Conservation (phyloP, 1,140 invertebrate genomes). For the Drosophila equinoxialis region DNA sequence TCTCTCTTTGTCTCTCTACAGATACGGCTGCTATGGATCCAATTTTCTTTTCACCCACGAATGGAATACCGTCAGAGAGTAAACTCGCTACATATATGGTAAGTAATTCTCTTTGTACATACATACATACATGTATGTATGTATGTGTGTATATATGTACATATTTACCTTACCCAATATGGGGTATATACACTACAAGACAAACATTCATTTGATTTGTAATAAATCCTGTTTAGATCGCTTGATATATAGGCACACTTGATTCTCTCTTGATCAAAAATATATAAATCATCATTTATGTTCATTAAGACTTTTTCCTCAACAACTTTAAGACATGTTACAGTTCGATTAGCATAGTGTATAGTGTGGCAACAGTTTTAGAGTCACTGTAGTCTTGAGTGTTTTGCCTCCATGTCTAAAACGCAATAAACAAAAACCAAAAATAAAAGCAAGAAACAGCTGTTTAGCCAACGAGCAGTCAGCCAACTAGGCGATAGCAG, state of each 20-base stretch:
- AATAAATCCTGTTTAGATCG: too few relatives aligned
- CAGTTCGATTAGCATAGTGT: neutral
- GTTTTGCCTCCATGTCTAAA: neutral
- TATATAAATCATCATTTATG: too few relatives aligned
- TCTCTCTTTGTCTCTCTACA: constrained; percentile 36
- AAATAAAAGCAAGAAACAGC: constrained; percentile 50
- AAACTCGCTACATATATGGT: constrained; percentile 94
- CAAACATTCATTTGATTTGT: too few relatives aligned
- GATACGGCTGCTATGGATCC: constrained; percentile 84
- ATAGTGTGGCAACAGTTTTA: neutral
- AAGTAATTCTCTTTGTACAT: constrained; percentile 49
- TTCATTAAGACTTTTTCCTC: too few relatives aligned
- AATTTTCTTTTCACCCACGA: constrained; percentile 86
- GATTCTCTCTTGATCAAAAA: too few relatives aligned
- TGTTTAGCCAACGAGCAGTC: constrained; percentile 28
- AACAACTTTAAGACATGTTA: neutral
- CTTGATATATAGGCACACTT: too few relatives aligned
- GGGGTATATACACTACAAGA: neutral
- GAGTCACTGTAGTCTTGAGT: neutral
- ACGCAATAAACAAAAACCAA: neutral
- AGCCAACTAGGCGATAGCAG: neutral
- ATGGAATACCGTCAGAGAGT: constrained; percentile 92
- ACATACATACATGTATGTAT: too few relatives aligned
- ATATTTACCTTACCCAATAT: neutral
- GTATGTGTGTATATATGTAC: too few relatives aligned